Evolutionary conservation across 2,888 invertebrate species (phyloP), one percentile per base, ranked within the genome.

Genomic region (Drosophila incognita): DNA sequence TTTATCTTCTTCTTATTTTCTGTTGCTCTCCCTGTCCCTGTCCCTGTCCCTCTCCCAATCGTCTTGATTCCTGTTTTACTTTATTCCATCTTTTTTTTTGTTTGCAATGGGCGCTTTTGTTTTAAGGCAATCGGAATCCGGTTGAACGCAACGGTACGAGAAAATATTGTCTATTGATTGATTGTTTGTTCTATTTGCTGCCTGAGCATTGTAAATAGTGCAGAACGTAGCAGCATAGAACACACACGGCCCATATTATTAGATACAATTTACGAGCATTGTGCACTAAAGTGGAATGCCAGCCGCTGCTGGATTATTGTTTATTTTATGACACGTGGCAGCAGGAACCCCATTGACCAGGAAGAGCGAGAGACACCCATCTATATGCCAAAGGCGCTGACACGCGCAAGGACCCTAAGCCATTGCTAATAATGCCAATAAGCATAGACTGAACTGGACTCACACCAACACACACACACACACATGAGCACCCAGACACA

Each of bases 241-340:
- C 36, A 63, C 81, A 79, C 88, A 82, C 79, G 82, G 75, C 75
- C 79, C 87, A 88, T 83, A 90, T 87, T 90, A 87, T 87, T 88
- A 87, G 90, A 90, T 83, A 87, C 88, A 88, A 90, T 85, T 85
- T 89, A 87, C 76, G 77, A 80, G 81, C 60, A 76, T 87, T 85
- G 85, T 85, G 89, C 83, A 87, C 70, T 73, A 79, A 87, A 81
- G 90, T 83, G 83, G 89, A 86, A 90, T 76, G 83, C 71, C 87
- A 90, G 89, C 82, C 85, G 85, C 75, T 85, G 86, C 82, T 69
- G 90, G 85, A 90, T 88, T 87, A 88, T 88, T 88, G 89, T 88
- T 87, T 86, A 86, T 88, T 87, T 90, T 87, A 90, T 90, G 89
- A 90, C 87, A 87, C 87, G 87, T 87, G 87, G 81, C 85, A 42